A percentile compares a stretch with the other conserved stretches of the same genome.
phyloP scores from a whole-genome alignment of 2,797 vertebrate genomes.

The Poeciliopsis turneri region DNA sequence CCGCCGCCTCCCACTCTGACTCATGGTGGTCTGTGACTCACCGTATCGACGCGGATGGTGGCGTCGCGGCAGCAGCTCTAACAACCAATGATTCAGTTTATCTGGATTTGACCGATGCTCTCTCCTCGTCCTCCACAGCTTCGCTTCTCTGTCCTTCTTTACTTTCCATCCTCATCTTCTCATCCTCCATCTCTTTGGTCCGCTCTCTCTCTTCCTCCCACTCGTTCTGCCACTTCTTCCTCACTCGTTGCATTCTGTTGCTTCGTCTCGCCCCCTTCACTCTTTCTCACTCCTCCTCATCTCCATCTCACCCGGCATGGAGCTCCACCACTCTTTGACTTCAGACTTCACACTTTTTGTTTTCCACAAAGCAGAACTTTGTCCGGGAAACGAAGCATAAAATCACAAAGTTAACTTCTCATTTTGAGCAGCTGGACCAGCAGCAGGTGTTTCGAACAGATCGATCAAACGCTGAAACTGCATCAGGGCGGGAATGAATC shows the following conservation, averaged over 20 bases:
- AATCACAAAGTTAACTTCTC: background rate
- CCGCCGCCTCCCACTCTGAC: constrained; percentile 37
- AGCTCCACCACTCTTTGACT: constrained; percentile 6
- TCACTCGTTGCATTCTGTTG: background rate
- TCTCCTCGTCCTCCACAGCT: background rate
- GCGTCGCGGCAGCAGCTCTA: constrained; percentile 29
- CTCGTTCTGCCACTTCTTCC: constrained; percentile 1
- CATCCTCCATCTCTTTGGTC: background rate
- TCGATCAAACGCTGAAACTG: constrained; percentile 33
- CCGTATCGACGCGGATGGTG: constrained; percentile 19
- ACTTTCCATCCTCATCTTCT: background rate
- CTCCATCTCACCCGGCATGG: constrained; percentile 11
- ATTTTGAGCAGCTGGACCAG: background rate
- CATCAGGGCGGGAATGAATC: constrained; percentile 21
- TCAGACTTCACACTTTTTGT: constrained; percentile 17
- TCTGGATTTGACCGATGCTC: constrained; percentile 1
- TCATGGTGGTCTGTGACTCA: constrained; percentile 47
- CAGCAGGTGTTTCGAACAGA: constrained; percentile 25
- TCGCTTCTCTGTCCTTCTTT: background rate
- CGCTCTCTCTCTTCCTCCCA: constrained; percentile 9
- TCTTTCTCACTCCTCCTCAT: constrained; percentile 29
- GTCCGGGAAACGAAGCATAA: background rate
- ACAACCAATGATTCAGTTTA: constrained; percentile 29
- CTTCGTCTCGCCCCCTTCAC: background rate
- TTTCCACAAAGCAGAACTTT: constrained; percentile 8